Percentiles rank a stretch among this genome's conserved stretches.
phyloP scores from a whole-genome alignment of 1,140 invertebrate genomes.

The Heterodera schachtii region DNA sequence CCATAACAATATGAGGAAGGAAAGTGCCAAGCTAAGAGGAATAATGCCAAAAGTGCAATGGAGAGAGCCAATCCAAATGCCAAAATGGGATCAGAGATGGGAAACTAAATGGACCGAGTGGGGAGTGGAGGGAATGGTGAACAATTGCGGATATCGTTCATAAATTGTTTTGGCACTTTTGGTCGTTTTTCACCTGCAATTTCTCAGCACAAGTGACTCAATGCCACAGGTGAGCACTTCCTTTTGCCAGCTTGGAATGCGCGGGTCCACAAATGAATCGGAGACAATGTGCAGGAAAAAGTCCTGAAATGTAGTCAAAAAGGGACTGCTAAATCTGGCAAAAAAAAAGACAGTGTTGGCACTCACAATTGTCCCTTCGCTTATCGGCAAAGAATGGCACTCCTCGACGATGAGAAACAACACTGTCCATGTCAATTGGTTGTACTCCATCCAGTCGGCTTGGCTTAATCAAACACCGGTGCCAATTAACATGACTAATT shows the following conservation, averaged over 20 bases:
- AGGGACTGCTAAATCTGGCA: conserved; percentile 2
- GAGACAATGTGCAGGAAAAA: conserved; percentile 45
- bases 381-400: conserved; percentile 40
- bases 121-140: too few species aligned
- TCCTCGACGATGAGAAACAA: conserved; percentile 54
- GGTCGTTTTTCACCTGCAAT: conserved; percentile 19
- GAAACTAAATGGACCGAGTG: too few species aligned
- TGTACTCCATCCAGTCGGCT: conserved; percentile 48
- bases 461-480: conserved; percentile 36
- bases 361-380: conserved; percentile 14
- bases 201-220: conserved; percentile 55
- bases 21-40: too few species aligned
- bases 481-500: neutral
- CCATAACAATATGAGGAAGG: neutral
- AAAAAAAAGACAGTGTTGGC: conserved; percentile 1
- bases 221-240: conserved; percentile 50
- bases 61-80: neutral
- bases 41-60: too few species aligned
- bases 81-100: neutral
- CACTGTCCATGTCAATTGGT: conserved; percentile 53
- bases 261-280: conserved; percentile 47
- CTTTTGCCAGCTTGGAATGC: conserved; percentile 49
- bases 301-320: neutral
- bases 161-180: neutral
- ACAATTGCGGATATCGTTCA: too few species aligned